Evolutionary conservation across 1,140 invertebrate species (phyloP), one percentile per base, ranked within the genome.

Genomic region (Ptiloglossa arizonensis): DNA sequence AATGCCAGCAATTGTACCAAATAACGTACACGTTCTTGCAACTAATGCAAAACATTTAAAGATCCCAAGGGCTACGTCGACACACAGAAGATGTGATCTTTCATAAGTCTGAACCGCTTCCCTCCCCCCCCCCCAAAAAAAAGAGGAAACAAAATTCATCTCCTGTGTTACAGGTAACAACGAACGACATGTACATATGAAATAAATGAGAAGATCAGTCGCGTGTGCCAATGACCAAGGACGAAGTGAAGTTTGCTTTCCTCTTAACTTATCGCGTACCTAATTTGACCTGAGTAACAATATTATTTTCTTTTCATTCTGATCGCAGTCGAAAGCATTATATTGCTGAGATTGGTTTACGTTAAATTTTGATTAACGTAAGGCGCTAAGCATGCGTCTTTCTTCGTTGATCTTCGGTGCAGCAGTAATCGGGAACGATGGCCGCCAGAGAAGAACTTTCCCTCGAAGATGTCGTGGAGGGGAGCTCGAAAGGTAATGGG

Each of bases 301-400:
- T 46, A 70, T 78, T 64, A 68, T 71, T 71, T 73, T 13, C n/a
- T 3, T 50, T 54, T 67, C 52, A 56, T 38, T 76, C 56, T 38
- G 67, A 24, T 74, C 71, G 19, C 32, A 80, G 6, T 76, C 54
- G 29, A 60, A 71, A 52, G 27, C 68, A 59, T 59, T 56, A 11
- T 15, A 69, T 69, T 44, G 63, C 57, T 52, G 68, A n/a, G n/a
- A 50, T 62, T 64, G 70, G 64, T 70, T 82, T 79, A 82, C 80
- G 76, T 82, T 77, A 66, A 68, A 81, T 60, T 74, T 76, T 75
- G 54, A 63, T 66, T 75, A 85, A 84, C 80, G 62, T 80, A 76
- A 59, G 44, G 41, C 48, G 82, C 35, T 68, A 29, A 68, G 68
- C 74, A 62, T 67, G 38, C 52, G 19, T 66, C 52, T 76, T 59